Evolutionary conservation across 1,140 invertebrate genomes (phyloP), one percentile per base, ranked within the genome.

Genomic region (Artemia franciscana): DNA sequence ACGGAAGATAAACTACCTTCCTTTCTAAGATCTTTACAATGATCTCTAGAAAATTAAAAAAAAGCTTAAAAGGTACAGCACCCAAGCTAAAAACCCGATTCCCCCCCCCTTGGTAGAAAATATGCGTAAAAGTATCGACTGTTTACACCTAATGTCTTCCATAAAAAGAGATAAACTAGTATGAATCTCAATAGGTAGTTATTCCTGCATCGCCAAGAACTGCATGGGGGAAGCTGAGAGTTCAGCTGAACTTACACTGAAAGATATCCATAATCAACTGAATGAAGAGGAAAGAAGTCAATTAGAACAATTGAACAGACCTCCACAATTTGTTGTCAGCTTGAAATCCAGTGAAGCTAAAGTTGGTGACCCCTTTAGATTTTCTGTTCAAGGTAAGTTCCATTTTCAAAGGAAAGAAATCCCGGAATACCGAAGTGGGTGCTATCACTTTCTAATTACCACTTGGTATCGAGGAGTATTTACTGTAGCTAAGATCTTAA

Each of bases 141-240:
- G 56, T 18, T 15, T 61, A 26, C 24, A n/a, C 58, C 24, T 21
- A 15, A 9, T 65, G 24, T 3, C 61, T 61, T n/a, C 60, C 0
- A 64, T 61, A 5, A 61, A n/a, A n/a, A n/a, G n/a, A n/a, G n/a
- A n/a, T n/a, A n/a, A n/a, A n/a, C n/a, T n/a, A n/a, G n/a, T n/a
- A n/a, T n/a, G n/a, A n/a, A n/a, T n/a, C n/a, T n/a, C n/a, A n/a
- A 30, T 70, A 77, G 89, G 90, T 12, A 88, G 86, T 3, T 94
- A 93, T 70, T 90, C 86, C 66, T 94, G 90, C 69, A 84, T 91
- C 27, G 90, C 91, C 0, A 80, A 75, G 66, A 94, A 93, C 70
- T 89, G 87, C 68, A 91, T 93, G 87, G 91, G 90, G 0, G 82
- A 88, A 73, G 84, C 86, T 0, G 83, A 79, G 67, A 91, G 87